Percentiles rank a stretch among this genome's conserved stretches.
These are phyloP conservation scores for Suricata suricatta DNA, from an alignment of 2,113 vertebrate species.

Conservation along the genomic window DNA sequence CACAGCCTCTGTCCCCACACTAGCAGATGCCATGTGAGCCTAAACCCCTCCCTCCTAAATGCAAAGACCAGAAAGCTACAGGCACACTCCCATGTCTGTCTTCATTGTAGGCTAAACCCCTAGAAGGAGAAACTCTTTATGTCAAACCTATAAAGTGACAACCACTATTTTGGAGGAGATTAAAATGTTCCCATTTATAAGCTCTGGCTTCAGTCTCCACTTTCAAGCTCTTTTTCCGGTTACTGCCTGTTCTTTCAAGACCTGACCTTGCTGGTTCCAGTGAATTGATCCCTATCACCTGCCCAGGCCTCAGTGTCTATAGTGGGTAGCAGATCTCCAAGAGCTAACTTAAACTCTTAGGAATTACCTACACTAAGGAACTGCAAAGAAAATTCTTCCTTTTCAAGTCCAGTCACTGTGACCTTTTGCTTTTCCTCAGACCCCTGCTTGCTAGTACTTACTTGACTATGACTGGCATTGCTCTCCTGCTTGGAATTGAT, in stretches of 20 bases:
- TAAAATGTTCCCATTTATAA: not conserved
- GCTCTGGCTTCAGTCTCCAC: not conserved
- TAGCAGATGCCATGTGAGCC: not conserved
- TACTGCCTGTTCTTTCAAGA: not conserved
- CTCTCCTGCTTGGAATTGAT: not conserved
- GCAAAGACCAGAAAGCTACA: not conserved
- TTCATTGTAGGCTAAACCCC: not conserved
- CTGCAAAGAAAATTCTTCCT: not conserved
- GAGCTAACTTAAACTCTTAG: not conserved
- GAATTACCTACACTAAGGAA: not conserved
- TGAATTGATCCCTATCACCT: not conserved
- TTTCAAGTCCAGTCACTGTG: not conserved
- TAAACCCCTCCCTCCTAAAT: not conserved
- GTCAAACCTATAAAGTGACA: not conserved
- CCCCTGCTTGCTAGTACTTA: not conserved
- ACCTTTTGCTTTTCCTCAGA: not conserved
- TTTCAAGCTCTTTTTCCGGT: not conserved
- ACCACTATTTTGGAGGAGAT: not conserved
- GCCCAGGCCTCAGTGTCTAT: not conserved
- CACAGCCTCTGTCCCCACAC: not conserved
- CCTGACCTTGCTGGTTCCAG: not conserved
- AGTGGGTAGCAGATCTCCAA: not conserved
- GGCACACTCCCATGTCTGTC: not conserved
- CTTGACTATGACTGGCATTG: not conserved
- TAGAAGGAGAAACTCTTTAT: not conserved